Evolutionary conservation across 2,797 vertebrate species (phyloP).

Genomic region (Hephaestus fuliginosus): DNA sequence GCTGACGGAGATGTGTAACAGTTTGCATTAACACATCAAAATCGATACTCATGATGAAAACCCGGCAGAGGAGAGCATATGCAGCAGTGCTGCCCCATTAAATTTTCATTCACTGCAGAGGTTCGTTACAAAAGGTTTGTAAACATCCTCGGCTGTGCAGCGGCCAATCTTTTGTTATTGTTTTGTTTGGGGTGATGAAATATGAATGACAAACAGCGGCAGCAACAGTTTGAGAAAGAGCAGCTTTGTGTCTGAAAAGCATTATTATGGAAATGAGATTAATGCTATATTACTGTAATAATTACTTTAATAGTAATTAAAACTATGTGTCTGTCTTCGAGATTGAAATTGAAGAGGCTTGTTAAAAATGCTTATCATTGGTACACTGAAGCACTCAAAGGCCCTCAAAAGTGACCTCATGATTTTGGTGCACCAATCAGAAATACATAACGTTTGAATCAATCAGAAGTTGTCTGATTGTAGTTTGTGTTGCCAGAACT

Average conservation of each 20-base stretch:
- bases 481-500: neutral
- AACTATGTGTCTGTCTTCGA: neutral
- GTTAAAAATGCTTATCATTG: neutral
- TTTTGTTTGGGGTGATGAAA: constrained; percentile 41
- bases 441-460: neutral
- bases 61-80: constrained; percentile 27
- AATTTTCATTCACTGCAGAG: constrained; percentile 40
- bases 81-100: constrained; percentile 36
- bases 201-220: constrained; percentile 33
- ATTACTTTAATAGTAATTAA: neutral
- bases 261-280: neutral
- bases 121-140: constrained; percentile 31
- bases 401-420: neutral
- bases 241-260: neutral
- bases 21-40: constrained; percentile 48
- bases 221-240: neutral
- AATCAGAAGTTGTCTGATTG: neutral
- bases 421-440: neutral
- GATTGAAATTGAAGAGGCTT: neutral
- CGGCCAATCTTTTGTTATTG: constrained; percentile 34
- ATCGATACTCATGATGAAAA: constrained; percentile 63
- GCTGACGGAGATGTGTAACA: constrained; percentile 24
- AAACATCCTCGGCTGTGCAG: constrained; percentile 15
- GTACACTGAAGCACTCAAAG: neutral
- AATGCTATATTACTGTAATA: neutral